Evolutionary conservation across 2,113 vertebrate genomes (phyloP).

Genomic region (Melanerpes aurifrons): DNA sequence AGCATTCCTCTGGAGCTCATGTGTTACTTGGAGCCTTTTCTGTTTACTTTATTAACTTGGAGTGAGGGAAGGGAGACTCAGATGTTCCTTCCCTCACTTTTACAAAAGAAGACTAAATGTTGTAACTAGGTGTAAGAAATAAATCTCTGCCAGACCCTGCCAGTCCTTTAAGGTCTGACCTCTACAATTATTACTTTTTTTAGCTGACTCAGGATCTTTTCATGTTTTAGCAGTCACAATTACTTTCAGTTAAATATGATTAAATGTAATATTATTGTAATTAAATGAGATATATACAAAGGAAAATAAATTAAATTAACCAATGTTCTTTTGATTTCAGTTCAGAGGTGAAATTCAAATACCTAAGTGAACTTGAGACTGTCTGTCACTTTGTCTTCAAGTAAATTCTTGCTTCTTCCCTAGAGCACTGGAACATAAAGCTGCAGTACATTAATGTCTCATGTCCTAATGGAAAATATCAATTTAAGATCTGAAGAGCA

Average conservation of each 20-base stretch:
- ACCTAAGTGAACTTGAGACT: neutral
- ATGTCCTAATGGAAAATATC: conserved; percentile 23
- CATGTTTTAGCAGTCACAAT: neutral
- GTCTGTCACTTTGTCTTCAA: neutral
- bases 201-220: neutral
- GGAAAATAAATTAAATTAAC: neutral
- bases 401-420: neutral
- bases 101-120: neutral
- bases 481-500: neutral
- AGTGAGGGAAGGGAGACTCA: neutral
- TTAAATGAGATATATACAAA: conserved; percentile 2
- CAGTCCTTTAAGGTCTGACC: neutral
- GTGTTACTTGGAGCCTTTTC: neutral
- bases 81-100: neutral
- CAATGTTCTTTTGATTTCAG: neutral
- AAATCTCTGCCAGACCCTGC: neutral
- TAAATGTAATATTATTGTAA: neutral
- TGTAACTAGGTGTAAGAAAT: neutral
- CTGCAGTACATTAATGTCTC: neutral
- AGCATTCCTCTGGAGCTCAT: conserved; percentile 1
- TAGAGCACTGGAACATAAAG: neutral
- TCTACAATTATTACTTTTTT: neutral
- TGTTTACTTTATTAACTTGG: conserved; percentile 30
- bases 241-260: neutral
- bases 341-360: conserved; percentile 5